Base-by-base conservation (phyloP, 2,888 invertebrate genomes). In the Aporophyla lueneburgensis region DNA sequence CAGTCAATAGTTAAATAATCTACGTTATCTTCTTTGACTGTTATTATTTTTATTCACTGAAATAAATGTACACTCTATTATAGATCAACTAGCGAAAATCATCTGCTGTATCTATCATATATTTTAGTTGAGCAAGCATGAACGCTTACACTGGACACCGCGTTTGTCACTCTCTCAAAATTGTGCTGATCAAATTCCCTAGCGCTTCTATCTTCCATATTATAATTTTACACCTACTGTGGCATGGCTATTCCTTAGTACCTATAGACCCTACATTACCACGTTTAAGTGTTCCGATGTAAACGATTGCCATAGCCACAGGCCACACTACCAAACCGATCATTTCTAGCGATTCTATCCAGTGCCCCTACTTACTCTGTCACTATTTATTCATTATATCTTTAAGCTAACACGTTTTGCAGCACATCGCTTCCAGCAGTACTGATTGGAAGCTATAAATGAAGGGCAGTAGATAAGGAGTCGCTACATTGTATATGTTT, bases 361-460 rank as follows among this genome's bases (percentile, higher is more conserved):
- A 71, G 65, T 77, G 59, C 65, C 62, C 14, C 69, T 84, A 84
- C 71, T 84, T 83, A 81, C 69, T 56, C 63, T 84, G 83, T 84
- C 83, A 78, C 83, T 63, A 81, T 83, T 83, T 84, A 83, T 83
- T 83, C 81, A 83, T 83, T 84, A 84, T 84, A 84, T 83, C 84
- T 83, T 83, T 81, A 83, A 81, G 81, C 81, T 81, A 84, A 83
- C 81, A 83, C 83, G 85, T 83, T 83, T 84, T 51, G 58, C 74
- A 53, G 70, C 19, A 76, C 33, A 77, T 77, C 46, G 85, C 81
- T 81, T 49, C 62, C 46, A 81, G 83, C 85, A 14, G 21, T 81
- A 65, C 72, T 75, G 81, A 74, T 78, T 81, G 81, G 65, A 78
- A 65, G 66, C 74, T 71, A 54, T 61, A 75, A 81, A 81, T 63